A percentile compares a stretch with the other conserved stretches of the same genome.
Evolutionary conservation across 2,797 vertebrate species (phyloP).

Genomic region (Myoxocephalus aenaeus): DNA sequence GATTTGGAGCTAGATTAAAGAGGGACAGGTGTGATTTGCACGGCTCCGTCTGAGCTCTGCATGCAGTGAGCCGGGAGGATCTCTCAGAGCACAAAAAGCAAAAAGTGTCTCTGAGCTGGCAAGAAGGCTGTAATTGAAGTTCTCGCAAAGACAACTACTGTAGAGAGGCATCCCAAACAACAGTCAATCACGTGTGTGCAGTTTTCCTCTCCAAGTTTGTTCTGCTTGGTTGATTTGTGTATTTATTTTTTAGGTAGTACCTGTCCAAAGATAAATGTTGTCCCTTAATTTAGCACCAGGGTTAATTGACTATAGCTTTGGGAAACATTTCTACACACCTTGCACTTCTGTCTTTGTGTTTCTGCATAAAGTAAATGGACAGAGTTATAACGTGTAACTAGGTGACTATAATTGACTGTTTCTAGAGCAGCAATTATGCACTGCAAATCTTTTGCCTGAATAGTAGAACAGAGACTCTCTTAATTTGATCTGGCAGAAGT

Average conservation of each 20-base stretch:
- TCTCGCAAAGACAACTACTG: constrained; percentile 24
- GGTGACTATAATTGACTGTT: constrained; percentile 5
- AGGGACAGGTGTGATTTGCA: constrained; percentile 12
- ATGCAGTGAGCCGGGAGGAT: constrained; percentile 19
- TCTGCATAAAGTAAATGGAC: neutral
- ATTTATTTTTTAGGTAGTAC: neutral
- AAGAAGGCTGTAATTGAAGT: constrained; percentile 15
- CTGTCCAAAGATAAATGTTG: neutral
- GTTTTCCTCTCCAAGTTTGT: neutral
- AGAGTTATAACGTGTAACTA: constrained; percentile 1
- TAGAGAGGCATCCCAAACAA: constrained; percentile 14
- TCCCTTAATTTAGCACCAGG: neutral
- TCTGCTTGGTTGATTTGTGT: neutral
- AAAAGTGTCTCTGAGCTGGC: constrained; percentile 28
- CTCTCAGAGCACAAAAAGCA: constrained; percentile 9
- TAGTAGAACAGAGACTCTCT: constrained; percentile 1
- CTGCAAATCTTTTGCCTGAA: constrained; percentile 5
- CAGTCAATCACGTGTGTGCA: constrained; percentile 36
- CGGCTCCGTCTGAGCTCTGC: neutral
- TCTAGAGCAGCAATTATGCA: constrained; percentile 8
- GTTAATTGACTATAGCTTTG: constrained; percentile 8
- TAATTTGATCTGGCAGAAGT: neutral
- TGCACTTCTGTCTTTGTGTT: constrained; percentile 6
- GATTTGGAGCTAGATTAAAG: constrained; percentile 22
- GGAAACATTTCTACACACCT: constrained; percentile 8